Percentiles rank a stretch among this genome's conserved stretches.
Conservation (phyloP, 2,113 vertebrate genomes). For the Euleptes europaea region DNA sequence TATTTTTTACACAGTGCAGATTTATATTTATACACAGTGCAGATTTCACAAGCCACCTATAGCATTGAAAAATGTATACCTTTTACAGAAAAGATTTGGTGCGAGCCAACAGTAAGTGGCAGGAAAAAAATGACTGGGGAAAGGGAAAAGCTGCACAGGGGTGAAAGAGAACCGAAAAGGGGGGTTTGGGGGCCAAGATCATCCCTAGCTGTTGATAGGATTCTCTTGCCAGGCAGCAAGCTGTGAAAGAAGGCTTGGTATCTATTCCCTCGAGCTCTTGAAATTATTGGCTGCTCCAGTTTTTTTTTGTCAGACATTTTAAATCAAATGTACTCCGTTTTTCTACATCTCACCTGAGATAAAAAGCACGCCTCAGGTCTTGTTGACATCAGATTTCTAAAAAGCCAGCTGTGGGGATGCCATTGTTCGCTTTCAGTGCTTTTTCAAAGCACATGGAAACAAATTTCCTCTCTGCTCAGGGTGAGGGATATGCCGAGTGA, state of each 20-base stretch:
- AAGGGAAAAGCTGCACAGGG: too few species aligned
- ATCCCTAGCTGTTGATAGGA: too few species aligned
- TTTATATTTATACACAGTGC: too few species aligned
- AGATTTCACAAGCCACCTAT: too few species aligned
- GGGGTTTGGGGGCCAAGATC: too few species aligned
- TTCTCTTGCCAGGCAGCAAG: too few species aligned
- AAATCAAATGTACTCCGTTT: conserved; percentile 47
- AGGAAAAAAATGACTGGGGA: too few species aligned
- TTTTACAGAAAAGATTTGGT: too few species aligned
- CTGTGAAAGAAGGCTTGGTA: background rate
- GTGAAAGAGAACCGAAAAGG: too few species aligned
- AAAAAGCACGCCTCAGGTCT: conserved; percentile 51
- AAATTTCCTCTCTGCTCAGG: conserved; percentile 74
- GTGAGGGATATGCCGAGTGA: conserved; percentile 63
- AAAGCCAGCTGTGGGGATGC: conserved; percentile 65
- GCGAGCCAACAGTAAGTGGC: too few species aligned
- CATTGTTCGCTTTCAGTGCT: conserved; percentile 70
- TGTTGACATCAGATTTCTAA: conserved; percentile 62
- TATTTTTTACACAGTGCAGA: too few species aligned
- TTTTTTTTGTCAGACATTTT: conserved; percentile 38
- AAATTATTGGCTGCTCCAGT: conserved; percentile 41
- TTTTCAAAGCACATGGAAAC: conserved; percentile 60
- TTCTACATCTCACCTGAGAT: conserved; percentile 56
- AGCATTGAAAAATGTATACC: too few species aligned
- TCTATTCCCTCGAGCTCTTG: background rate